Conservation (phyloP, 2,797 vertebrate species). For the Danio jaintianensis region DNA sequence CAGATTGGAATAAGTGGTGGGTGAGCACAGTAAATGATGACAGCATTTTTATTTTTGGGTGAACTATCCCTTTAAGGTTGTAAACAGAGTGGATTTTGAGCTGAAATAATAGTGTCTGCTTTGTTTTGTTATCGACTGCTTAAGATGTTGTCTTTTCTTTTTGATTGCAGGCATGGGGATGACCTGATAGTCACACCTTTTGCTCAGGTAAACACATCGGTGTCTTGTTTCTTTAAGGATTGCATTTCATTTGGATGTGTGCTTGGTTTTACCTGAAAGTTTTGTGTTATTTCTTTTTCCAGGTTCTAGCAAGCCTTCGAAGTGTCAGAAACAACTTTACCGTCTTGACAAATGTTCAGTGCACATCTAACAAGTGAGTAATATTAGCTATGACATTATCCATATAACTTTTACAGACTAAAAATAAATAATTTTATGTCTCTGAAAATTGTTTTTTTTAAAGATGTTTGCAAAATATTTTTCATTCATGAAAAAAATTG, state of each 20-base stretch:
- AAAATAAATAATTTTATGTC: too few species aligned
- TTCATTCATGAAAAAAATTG: not conserved
- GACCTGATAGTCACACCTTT: slow-evolving; percentile 99
- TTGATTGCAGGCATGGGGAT: slow-evolving; percentile 89
- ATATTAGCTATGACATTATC: not conserved
- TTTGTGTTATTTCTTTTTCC: slow-evolving; percentile 42
- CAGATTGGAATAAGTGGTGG: too few species aligned
- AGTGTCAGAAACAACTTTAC: slow-evolving; percentile 98
- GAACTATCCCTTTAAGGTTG: not conserved
- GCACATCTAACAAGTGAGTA: slow-evolving; percentile 93
- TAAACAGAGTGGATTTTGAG: not conserved
- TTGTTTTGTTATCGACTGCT: not conserved
- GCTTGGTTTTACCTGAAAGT: slow-evolving; percentile 11
- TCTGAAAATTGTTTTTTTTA: too few species aligned
- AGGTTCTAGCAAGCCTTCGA: slow-evolving; percentile 96
- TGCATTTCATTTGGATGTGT: not conserved
- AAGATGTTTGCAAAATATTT: not conserved
- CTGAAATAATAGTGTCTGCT: not conserved
- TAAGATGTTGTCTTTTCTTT: slow-evolving; percentile 20
- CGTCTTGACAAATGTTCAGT: slow-evolving; percentile 93
- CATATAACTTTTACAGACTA: not conserved
- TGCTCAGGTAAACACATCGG: slow-evolving; percentile 88
- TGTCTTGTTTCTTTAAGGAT: slow-evolving; percentile 29
- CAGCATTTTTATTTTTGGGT: too few species aligned
- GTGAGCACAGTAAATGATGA: too few species aligned